Percentiles rank a stretch among this genome's conserved stretches.
These are phyloP conservation scores for Limnephilus rhombicus DNA, from an alignment of 2,888 invertebrate species.

Conservation along the genomic window DNA sequence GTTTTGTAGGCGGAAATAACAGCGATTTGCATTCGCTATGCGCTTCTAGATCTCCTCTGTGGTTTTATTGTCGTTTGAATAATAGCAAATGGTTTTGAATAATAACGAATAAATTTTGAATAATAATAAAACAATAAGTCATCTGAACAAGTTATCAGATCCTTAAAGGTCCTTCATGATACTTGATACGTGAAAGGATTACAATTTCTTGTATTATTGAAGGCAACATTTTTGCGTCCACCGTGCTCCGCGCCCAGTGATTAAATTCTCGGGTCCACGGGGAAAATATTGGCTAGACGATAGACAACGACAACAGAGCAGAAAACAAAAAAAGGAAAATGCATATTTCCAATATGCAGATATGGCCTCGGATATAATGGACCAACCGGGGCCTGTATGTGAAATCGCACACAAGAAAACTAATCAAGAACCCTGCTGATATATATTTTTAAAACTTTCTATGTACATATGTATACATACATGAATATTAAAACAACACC, in stretches of 20 bases:
- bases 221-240: background rate
- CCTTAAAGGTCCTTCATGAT: background rate
- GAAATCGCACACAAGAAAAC: background rate
- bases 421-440: too few species aligned
- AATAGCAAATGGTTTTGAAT: background rate
- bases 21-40: too few species aligned
- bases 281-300: background rate
- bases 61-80: too few species aligned
- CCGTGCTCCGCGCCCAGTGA: background rate
- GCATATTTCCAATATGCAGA: background rate
- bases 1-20: too few species aligned
- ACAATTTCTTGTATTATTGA: background rate
- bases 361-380: background rate
- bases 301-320: background rate
- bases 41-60: too few species aligned
- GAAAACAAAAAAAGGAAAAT: background rate
- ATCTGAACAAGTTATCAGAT: background rate
- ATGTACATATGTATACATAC: too few species aligned
- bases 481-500: too few species aligned
- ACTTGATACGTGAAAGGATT: background rate
- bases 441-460: too few species aligned
- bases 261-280: background rate
- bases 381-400: background rate
- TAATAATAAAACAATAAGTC: background rate
- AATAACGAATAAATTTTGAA: background rate